These are phyloP conservation scores for Sebastes hubbsi DNA, from an alignment of 2,797 vertebrate species.

Conservation along the genomic window DNA sequence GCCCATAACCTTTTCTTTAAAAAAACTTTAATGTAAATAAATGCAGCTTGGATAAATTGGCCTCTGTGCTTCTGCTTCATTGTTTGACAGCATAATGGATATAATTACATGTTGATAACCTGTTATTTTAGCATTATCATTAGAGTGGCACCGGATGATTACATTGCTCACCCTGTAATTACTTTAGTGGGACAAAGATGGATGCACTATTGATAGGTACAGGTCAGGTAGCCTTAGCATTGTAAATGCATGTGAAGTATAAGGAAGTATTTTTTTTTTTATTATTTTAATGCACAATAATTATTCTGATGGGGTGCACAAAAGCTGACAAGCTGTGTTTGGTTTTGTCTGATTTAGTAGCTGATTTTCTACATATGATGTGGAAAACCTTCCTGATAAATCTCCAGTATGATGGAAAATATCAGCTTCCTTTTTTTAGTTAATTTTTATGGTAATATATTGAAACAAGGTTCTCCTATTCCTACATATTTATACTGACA, in stretches of 20 bases:
- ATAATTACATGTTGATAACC: constrained; percentile 50
- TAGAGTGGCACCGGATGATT: constrained; percentile 47
- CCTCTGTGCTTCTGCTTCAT: constrained; percentile 1
- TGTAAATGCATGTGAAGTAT: neutral
- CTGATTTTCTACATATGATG: neutral
- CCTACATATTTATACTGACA: constrained; percentile 19
- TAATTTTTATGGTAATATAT: neutral
- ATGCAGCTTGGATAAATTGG: constrained; percentile 13
- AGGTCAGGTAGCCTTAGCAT: neutral
- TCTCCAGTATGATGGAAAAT: neutral
- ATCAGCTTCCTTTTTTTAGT: neutral
- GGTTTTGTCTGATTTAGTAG: neutral
- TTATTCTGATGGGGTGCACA: neutral
- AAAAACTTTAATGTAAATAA: constrained; percentile 4
- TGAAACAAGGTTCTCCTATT: neutral
- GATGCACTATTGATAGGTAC: neutral
- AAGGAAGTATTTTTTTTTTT: neutral
- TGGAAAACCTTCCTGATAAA: neutral
- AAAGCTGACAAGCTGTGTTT: neutral
- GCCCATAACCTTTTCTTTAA: neutral
- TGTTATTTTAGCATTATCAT: constrained; percentile 58
- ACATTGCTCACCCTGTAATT: constrained; percentile 53
- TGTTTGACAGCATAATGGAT: constrained; percentile 53
- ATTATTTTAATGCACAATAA: neutral
- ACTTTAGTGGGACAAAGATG: constrained; percentile 28